These are phyloP conservation scores for Tenthredo mesomela DNA, from an alignment of 2,888 invertebrate species.

Conservation along the genomic window DNA sequence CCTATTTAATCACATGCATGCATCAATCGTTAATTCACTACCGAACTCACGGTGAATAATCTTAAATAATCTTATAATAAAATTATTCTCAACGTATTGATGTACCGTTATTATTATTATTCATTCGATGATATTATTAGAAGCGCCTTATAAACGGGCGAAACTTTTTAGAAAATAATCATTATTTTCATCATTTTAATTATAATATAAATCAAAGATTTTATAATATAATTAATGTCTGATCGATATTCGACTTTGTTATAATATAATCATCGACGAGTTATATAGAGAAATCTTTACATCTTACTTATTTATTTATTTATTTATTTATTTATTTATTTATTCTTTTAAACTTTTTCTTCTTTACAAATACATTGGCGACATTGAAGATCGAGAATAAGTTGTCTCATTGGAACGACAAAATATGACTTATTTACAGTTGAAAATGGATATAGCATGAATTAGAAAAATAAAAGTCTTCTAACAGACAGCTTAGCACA, in stretches of 20 bases:
- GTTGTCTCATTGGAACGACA: constrained; percentile 27
- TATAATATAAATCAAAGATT: neutral
- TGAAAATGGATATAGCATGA: constrained; percentile 25
- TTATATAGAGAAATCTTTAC: neutral
- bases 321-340: neutral
- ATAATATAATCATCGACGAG: neutral
- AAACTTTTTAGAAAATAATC: neutral
- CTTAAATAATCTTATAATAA: neutral
- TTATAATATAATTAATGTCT: neutral
- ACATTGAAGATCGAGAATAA: constrained; percentile 20
- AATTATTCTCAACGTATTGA: neutral
- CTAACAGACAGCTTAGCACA: neutral
- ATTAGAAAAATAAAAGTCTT: constrained; percentile 45
- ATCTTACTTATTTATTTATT: neutral
- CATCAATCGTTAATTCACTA: constrained; percentile 8
- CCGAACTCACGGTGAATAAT: neutral
- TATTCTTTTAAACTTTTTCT: neutral
- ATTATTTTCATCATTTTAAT: neutral
- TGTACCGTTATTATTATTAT: neutral
- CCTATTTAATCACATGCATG: constrained; percentile 33
- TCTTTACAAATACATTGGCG: neutral
- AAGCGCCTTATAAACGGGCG: neutral
- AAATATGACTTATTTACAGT: constrained; percentile 35
- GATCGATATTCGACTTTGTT: constrained; percentile 17
- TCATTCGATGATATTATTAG: constrained; percentile 27